Evolutionary conservation across 2,113 vertebrate genomes (phyloP), one percentile per base, ranked within the genome.

Genomic region (Neogobius melanostomus): DNA sequence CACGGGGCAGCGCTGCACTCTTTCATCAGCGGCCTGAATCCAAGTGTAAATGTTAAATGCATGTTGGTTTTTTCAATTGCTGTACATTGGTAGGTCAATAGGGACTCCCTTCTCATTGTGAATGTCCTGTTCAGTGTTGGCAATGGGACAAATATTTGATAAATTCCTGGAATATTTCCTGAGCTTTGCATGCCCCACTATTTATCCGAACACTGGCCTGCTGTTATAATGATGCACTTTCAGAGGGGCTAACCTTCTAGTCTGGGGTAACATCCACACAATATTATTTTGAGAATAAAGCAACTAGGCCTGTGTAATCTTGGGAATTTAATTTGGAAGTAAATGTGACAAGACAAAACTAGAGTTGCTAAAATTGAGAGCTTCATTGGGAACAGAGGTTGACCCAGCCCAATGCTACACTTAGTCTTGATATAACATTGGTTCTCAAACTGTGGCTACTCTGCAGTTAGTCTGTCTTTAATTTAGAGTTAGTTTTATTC

Each of bases 81-180:
- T 71, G 71, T 46, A 6, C 73, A 59, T 59, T 42, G 74, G 42
- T 80, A 75, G 74, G 64, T 57, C 66, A 28, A 73, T 57, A 80
- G 75, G 72, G 66, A 66, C 78, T 68, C 75, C 69, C 76, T 73
- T 68, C 78, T 79, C 76, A 17, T 63, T 74, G 75, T 66, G 79
- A 68, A 67, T 45, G 36, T 81, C 81, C 68, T 42, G 68, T 71
- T 72, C 72, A 81, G 28, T 43, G 83, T 86, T 94, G 93, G 92
- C 85, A 83, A 88, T 85, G 91, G 88, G 93, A 93, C 93, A 95
- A 91, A 14, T 80, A 85, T 90, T 90, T 82, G 17, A 83, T 67
- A 74, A 74, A 90, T 89, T 94, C 88, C 80, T 85, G 63, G 76
- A 81, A 88, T 82, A 85, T 87, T 81, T 86, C 87, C 74, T 75